Evolutionary conservation across 2,113 vertebrate species (phyloP).

Genomic region (Gallinago jamesoni): DNA sequence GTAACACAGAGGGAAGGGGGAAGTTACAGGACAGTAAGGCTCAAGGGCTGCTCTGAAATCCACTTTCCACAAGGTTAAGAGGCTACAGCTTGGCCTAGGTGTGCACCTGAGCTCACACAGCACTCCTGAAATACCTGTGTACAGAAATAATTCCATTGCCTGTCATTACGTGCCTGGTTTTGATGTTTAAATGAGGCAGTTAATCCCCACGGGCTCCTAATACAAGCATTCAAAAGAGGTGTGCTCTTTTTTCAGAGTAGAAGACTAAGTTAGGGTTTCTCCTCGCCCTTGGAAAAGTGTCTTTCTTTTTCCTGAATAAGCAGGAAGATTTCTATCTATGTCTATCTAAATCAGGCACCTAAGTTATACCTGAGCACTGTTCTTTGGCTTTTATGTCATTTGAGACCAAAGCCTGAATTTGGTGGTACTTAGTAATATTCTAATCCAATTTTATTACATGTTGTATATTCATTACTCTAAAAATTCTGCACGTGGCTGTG

Average conservation of each 20-base stretch:
- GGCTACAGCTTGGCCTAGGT: not conserved
- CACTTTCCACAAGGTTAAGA: not conserved
- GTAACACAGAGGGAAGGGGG: not conserved
- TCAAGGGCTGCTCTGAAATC: not conserved
- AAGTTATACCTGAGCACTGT: not conserved
- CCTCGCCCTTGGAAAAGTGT: not conserved
- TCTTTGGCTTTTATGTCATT: not conserved
- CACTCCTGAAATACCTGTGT: not conserved
- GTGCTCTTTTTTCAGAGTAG: not conserved
- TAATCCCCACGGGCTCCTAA: not conserved
- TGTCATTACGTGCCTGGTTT: not conserved
- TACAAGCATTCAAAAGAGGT: not conserved
- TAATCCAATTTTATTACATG: not conserved
- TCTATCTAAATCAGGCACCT: not conserved
- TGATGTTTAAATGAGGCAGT: not conserved
- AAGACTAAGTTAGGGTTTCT: not conserved
- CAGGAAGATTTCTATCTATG: not conserved
- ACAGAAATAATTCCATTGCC: not conserved
- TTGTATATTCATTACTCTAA: not conserved
- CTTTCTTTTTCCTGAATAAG: not conserved
- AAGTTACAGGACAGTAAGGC: not conserved
- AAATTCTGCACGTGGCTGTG: not conserved
- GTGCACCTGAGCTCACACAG: not conserved
- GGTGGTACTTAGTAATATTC: not conserved
- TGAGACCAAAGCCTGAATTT: not conserved